Evolutionary conservation across 2,888 invertebrate genomes (phyloP), one percentile per base, ranked within the genome.

Genomic region (Ectropis crepuscularia): DNA sequence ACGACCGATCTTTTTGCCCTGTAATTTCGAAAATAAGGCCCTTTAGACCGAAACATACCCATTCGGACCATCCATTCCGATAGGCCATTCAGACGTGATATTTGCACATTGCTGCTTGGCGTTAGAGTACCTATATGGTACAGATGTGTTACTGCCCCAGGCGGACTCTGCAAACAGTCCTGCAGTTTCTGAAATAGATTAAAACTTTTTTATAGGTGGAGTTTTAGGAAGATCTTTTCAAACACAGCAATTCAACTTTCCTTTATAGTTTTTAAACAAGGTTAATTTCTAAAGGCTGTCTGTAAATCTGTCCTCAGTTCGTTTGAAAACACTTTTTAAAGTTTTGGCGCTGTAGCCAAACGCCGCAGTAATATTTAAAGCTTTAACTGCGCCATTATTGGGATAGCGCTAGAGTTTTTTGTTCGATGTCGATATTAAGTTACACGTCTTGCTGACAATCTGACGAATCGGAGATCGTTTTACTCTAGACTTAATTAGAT

Each of bases 381-480:
- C 37, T 43, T 47, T 12, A 42, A 16, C 41, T 16, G 42, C 16
- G n/a, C 36, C 36, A 51, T 16, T 49, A 53, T 55, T 43, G 39
- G 11, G 10, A 16, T 49, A 38, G n/a, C 39, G 1, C 16, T 28
- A 39, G 38, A 16, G 28, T 45, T 49, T 54, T 38, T 63, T 55
- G 47, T 57, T 57, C 48, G 64, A 42, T 16, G 60, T 78, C 72
- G 70, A 76, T 76, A 79, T 79, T 74, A 71, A 74, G 74, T 78
- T 78, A 75, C 77, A 74, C 69, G 70, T 72, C 68, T 73, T 70
- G 72, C 51, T 58, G 57, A 66, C 53, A 58, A 60, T 72, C 77
- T 77, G 77, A 77, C 77, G 74, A 57, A 61, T 61, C 72, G 69
- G 72, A 71, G 73, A 74, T 65, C 68, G 68, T 64, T 70, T 74